Evolutionary conservation across 2,797 vertebrate genomes (phyloP).

Genomic region (Sebastes diaconus): DNA sequence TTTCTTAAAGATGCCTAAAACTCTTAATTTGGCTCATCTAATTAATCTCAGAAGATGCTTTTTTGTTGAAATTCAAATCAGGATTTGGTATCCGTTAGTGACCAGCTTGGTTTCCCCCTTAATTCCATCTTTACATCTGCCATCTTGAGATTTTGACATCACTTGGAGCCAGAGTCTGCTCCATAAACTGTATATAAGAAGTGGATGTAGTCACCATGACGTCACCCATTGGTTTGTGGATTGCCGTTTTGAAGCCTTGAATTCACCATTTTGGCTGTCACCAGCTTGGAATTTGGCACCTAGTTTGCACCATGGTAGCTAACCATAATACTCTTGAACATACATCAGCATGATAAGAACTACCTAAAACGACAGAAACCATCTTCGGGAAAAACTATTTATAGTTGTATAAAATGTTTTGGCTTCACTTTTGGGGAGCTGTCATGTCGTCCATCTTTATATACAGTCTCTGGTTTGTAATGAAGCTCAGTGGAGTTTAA

Average conservation of each 20-base stretch:
- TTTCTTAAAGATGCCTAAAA: neutral
- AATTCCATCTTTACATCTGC: neutral
- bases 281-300: too few relatives aligned
- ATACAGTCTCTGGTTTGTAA: neutral
- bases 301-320: too few relatives aligned
- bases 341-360: too few relatives aligned
- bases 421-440: neutral
- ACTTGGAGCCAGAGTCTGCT: too few relatives aligned
- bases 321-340: too few relatives aligned
- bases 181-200: too few relatives aligned
- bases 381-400: too few relatives aligned
- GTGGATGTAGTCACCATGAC: too few relatives aligned
- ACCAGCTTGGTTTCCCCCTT: neutral
- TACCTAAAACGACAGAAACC: too few relatives aligned
- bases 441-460: neutral
- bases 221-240: too few relatives aligned
- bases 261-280: accelerated
- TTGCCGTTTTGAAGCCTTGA: accelerated
- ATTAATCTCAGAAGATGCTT: neutral
- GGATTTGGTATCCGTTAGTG: neutral
- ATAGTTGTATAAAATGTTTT: too few relatives aligned
- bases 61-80: neutral
- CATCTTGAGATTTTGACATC: too few relatives aligned
- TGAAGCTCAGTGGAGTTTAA: neutral
- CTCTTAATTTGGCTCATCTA: neutral